Base-by-base conservation (phyloP, 2,797 vertebrate species). In the Erithacus rubecula region DNA sequence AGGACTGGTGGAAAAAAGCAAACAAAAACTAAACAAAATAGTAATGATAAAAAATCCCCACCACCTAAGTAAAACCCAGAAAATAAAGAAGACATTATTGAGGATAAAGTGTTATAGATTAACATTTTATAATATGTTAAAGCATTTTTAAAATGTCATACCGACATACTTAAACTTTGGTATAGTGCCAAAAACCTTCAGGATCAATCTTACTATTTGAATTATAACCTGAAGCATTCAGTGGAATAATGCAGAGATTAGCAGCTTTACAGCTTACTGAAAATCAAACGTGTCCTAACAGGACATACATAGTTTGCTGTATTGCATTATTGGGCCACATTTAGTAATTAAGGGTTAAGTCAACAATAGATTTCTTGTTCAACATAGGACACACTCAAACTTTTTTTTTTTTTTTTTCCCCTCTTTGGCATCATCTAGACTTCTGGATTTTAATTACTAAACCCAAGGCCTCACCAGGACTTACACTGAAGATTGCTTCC, bases 221-320 rank as follows among this genome's bases (percentile, higher is more conserved):
- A 87, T 88, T 71, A 67, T 37, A 83, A 65, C 51, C 80, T 79
- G 52, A 93, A 78, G 27, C 82, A 64, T 55, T 89, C 19, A 49
- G 77, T 81, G 78, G 83, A 86, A 91, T 80, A 83, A 69, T 36
- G 58, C 84, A 72, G 72, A 77, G 69, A 64, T 63, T 83, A 79
- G 63, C 58, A 97, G 97, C 96, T 97, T 97, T 95, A 96, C 96
- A 96, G 95, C 94, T 97, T 97, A 97, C 97, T 95, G 63, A 62
- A 75, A 81, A 90, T 46, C 56, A 75, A 75, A 69, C 23, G 8
- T 36, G 89, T 82, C 92, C 96, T 68, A 82, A 26, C 80, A 80
- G 95, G 94, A 97, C 72, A 87, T 37, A 97, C 72, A 87, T 37
- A 55, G 59, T 82, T 95, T 71, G 89, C 60, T 69, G 26, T 29